Evolutionary conservation across 2,888 invertebrate genomes (phyloP).

Genomic region (Gasteruption jaculator): DNA sequence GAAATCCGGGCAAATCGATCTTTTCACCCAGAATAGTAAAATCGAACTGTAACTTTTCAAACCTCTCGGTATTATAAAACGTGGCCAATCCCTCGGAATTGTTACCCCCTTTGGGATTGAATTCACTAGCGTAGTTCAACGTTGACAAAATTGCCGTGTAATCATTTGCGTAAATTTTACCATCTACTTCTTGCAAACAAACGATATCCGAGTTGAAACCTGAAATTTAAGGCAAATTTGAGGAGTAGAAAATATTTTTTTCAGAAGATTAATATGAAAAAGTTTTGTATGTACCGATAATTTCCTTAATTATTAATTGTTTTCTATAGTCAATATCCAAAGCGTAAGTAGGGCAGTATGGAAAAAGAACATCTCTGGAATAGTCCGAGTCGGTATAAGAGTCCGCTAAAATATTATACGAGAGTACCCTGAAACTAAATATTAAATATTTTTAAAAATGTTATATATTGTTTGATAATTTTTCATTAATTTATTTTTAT

Average conservation of each 20-base stretch:
- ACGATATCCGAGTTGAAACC: constrained; percentile 90
- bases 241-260: constrained; percentile 4
- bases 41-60: constrained; percentile 60
- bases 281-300: constrained; percentile 58
- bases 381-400: constrained; percentile 83
- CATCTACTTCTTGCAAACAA: constrained; percentile 91
- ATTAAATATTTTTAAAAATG: too few relatives aligned
- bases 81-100: constrained; percentile 78
- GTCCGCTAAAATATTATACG: constrained; percentile 90
- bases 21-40: constrained; percentile 61
- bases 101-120: constrained; percentile 68
- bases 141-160: constrained; percentile 59
- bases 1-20: constrained; percentile 56
- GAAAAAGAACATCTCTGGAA: constrained; percentile 68
- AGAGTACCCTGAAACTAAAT: constrained; percentile 72
- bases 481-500: too few relatives aligned
- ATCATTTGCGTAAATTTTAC: constrained; percentile 67
- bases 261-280: constrained; percentile 14
- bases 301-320: constrained; percentile 78
- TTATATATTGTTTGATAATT: not conserved
- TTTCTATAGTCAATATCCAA: constrained; percentile 82
- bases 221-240: constrained; percentile 32
- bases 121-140: constrained; percentile 59
- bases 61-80: constrained; percentile 69
- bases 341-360: constrained; percentile 80